These are phyloP conservation scores for Sceliomorpha sp. DNA, from an alignment of 2,888 invertebrate species.

Conservation along the genomic window DNA sequence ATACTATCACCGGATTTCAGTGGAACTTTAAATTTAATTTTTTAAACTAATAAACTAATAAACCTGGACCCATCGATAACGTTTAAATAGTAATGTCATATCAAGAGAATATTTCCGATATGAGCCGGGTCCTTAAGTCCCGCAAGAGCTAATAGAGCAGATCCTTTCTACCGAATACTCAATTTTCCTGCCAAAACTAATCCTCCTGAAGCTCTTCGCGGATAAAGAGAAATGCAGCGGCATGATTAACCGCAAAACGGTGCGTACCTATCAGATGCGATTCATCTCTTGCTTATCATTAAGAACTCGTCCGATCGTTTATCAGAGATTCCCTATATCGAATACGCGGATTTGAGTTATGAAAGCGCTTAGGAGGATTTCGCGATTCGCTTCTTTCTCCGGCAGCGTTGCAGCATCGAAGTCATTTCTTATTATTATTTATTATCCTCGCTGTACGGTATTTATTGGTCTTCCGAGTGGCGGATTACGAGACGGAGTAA, in stretches of 20 bases:
- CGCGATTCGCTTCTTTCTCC: conserved; percentile 12
- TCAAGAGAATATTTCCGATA: too few relatives aligned
- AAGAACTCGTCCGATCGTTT: conserved; percentile 2
- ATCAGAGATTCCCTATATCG: conserved; percentile 6
- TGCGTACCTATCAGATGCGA: conserved; percentile 1
- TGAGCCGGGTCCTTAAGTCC: too few relatives aligned
- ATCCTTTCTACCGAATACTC: too few relatives aligned
- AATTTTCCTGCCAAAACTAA: too few relatives aligned
- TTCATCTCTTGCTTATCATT: conserved; percentile 27
- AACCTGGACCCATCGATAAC: too few relatives aligned
- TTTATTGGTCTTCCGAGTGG: conserved; percentile 46
- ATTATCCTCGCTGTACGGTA: conserved; percentile 51
- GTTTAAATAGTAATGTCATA: too few relatives aligned
- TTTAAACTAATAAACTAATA: too few relatives aligned
- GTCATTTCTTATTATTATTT: conserved; percentile 50
- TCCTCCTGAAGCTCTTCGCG: not conserved
- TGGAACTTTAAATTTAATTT: too few relatives aligned
- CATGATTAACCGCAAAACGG: not conserved
- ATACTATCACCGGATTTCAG: too few relatives aligned
- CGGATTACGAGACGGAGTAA: conserved; percentile 46
- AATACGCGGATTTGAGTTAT: conserved; percentile 18
- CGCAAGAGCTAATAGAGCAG: too few relatives aligned
- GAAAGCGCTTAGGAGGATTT: conserved; percentile 18
- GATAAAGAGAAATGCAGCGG: not conserved
- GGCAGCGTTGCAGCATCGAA: conserved; percentile 6